A percentile compares a stretch with the other conserved stretches of the same genome.
Evolutionary conservation across 2,113 vertebrate species (phyloP).

Genomic region (Rhineura floridana): DNA sequence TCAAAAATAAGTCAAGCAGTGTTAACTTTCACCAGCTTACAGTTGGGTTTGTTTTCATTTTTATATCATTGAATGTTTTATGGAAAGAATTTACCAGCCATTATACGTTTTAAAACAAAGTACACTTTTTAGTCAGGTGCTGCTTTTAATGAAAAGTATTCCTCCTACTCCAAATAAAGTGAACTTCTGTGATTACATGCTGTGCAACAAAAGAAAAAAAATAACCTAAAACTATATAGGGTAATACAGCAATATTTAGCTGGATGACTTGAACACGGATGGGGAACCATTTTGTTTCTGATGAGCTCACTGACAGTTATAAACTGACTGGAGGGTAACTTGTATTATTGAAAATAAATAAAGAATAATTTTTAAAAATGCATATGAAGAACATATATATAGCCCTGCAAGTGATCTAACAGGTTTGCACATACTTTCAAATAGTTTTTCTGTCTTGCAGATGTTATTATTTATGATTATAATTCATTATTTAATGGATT

Average conservation of each 20-base stretch:
- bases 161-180: conserved; percentile 55
- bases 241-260: conserved; percentile 23
- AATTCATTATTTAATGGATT: too few relatives aligned
- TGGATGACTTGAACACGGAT: background rate
- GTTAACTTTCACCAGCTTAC: conserved; percentile 26
- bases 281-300: background rate
- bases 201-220: conserved; percentile 21
- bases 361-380: too few relatives aligned
- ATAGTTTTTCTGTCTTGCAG: too few relatives aligned
- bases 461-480: background rate
- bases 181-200: conserved; percentile 44
- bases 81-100: conserved; percentile 46
- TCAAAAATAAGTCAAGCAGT: conserved; percentile 19
- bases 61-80: conserved; percentile 40
- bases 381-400: too few relatives aligned
- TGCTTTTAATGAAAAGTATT: conserved; percentile 57
- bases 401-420: too few relatives aligned
- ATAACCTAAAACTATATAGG: conserved; percentile 32
- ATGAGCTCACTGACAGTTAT: background rate
- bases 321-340: too few relatives aligned
- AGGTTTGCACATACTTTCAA: too few relatives aligned
- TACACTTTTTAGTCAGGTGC: conserved; percentile 42
- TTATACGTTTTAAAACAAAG: conserved; percentile 48
- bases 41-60: conserved; percentile 38
- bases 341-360: too few relatives aligned